phyloP scores from a whole-genome alignment of 2,888 invertebrate genomes.

The Clistopyga incitator region DNA sequence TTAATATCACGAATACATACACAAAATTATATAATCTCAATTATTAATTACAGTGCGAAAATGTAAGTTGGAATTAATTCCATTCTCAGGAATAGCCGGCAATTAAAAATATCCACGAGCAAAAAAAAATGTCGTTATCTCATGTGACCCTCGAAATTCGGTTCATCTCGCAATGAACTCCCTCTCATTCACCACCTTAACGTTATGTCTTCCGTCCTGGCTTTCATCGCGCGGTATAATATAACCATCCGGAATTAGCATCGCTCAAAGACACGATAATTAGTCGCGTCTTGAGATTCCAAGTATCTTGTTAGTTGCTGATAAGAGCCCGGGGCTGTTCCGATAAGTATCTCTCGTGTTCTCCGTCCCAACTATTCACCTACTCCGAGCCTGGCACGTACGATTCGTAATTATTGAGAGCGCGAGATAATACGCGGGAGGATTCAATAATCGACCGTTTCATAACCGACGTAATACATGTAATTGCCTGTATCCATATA shows the following conservation, averaged over 20 bases:
- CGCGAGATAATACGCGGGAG: conserved; percentile 53
- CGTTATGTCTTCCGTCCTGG: background rate
- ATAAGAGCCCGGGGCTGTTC: conserved; percentile 1
- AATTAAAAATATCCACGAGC: background rate
- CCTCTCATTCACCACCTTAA: background rate
- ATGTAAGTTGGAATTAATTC: background rate
- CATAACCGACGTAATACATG: no score
- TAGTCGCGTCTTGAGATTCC: conserved; percentile 28
- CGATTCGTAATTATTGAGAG: conserved; percentile 60
- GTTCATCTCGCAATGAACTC: background rate
- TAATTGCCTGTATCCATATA: no score
- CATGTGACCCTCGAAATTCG: background rate
- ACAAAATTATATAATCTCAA: background rate
- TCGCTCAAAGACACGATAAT: conserved; percentile 51
- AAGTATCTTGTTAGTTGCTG: conserved; percentile 16
- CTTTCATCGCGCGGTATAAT: background rate
- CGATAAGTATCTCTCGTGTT: conserved; percentile 30
- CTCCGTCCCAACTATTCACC: background rate
- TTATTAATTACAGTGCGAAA: no score
- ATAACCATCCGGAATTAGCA: conserved; percentile 36
- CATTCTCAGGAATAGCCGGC: background rate
- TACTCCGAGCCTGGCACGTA: conserved; percentile 59
- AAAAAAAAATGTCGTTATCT: background rate
- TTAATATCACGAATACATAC: background rate
- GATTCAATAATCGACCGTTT: conserved; percentile 67